Percentiles rank a stretch among this genome's conserved stretches.
Evolutionary conservation across 2,888 invertebrate genomes (phyloP).

Genomic region (Tuta absoluta): DNA sequence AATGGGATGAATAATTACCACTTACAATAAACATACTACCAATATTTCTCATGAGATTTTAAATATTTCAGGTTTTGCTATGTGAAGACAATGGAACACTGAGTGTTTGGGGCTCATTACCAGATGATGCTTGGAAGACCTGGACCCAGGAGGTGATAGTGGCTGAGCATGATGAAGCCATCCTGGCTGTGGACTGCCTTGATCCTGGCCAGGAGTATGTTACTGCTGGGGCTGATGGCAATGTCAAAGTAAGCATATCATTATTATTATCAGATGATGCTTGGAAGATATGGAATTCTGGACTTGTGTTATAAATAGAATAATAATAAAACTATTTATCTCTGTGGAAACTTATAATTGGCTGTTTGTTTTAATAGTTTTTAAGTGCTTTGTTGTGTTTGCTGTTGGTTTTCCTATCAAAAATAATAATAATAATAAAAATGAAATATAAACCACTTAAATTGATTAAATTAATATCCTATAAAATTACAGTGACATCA

Average conservation of each 20-base stretch:
- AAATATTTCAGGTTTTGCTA: constrained; percentile 57
- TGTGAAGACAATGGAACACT: constrained; percentile 74
- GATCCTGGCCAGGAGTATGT: constrained; percentile 61
- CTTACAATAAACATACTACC: neutral
- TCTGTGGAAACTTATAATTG: neutral
- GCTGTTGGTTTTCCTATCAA: too few species aligned
- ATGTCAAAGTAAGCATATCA: constrained; percentile 61
- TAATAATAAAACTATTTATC: neutral
- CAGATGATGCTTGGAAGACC: constrained; percentile 57
- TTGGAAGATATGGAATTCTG: too few species aligned
- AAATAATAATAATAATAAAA: too few species aligned
- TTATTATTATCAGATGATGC: too few species aligned
- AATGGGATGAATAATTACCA: neutral
- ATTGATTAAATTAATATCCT: too few species aligned
- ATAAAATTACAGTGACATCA: too few species aligned
- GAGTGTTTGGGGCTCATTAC: constrained; percentile 54
- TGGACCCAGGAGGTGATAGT: constrained; percentile 64
- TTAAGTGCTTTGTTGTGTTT: too few species aligned
- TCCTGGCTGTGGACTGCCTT: constrained; percentile 62
- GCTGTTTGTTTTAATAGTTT: too few species aligned
- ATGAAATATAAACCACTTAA: too few species aligned
- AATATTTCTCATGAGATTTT: too few species aligned
- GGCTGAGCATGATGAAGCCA: constrained; percentile 69
- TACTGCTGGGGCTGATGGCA: constrained; percentile 72
- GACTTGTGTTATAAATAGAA: neutral